Percentiles rank a stretch among this genome's conserved stretches.
These are phyloP conservation scores for Caenorhabditis parvicauda DNA, from an alignment of 2,888 invertebrate genomes.

Conservation along the genomic window DNA sequence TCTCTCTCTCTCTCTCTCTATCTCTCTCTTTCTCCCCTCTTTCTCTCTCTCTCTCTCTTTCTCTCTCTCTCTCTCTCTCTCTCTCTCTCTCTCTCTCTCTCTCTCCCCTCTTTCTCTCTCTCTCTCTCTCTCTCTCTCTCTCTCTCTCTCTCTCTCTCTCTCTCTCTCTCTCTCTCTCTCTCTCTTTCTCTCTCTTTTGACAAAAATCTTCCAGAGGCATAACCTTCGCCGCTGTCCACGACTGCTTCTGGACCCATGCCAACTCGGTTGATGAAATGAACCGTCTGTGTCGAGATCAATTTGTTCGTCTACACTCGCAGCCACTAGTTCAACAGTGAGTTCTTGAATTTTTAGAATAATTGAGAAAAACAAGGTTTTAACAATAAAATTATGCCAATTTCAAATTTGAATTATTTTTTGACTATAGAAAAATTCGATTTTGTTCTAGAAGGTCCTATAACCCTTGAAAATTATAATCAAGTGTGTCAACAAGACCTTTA, in stretches of 20 bases:
- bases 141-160: background rate
- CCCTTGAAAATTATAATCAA: no score
- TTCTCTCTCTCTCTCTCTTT: no score
- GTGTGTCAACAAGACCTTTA: no score
- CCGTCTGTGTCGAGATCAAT: constrained; percentile 92
- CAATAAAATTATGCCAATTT: no score
- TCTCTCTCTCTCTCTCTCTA: no score
- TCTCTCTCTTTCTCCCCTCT: no score
- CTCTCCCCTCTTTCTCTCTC: background rate
- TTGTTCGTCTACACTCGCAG: constrained; percentile 88
- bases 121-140: background rate
- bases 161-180: no score
- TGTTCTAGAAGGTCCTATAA: no score
- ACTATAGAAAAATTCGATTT: no score
- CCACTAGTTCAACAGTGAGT: constrained; percentile 79
- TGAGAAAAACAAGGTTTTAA: no score
- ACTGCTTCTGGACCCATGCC: constrained; percentile 99
- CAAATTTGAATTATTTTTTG: no score
- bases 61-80: background rate
- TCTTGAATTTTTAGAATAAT: constrained; percentile 1
- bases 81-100: background rate
- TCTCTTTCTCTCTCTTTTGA: background rate
- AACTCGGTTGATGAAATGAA: constrained; percentile 83
- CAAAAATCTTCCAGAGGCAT: constrained; percentile 71
- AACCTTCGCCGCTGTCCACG: constrained; percentile 94